Evolutionary conservation across 1,140 invertebrate genomes (phyloP), one percentile per base, ranked within the genome.

Genomic region (Zaprionus nigranus): DNA sequence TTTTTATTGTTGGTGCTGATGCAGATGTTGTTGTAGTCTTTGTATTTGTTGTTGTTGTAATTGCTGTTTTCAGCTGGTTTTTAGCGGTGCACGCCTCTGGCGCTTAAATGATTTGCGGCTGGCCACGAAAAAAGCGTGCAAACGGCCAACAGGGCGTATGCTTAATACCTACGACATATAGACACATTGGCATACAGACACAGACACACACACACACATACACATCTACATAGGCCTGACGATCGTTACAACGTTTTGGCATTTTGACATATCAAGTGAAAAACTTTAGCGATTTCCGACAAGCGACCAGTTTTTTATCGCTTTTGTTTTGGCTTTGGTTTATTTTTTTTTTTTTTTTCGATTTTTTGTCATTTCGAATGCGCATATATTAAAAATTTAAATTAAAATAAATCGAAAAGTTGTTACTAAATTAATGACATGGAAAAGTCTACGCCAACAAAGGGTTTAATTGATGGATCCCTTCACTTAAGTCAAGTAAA

Each of bases 201-300:
- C 6, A 43, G 9, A 51, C 3, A 24, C 34, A 40, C 51, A 54
- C 15, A 11, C 22, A 56, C 22, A 22, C 20, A 22, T 0, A 11
- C 13, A 46, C 17, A 54, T 24, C 17, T 30, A 28, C 6, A 69
- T 68, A 34, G 56, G 30, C 70, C 59, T 40, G 69, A 26, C 76
- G 72, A 64, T 80, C 70, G 56, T 36, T 78, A 81, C 78, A 81
- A 68, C 67, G 38, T 79, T 90, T 79, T 81, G 84, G 78, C 85
- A 88, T 90, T 88, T 88, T 88, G 84, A 88, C 84, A 88, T 90
- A 90, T 90, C 85, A 88, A 88, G 81, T 84, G 74, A 81, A 90
- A 87, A 88, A 81, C 71, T 81, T 79, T 73, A 75, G 51, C 81
- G 81, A 90, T 88, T 88, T 88, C 84, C 84, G 84, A 90, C 84